A percentile compares a stretch with the other conserved stretches of the same genome.
phyloP scores from a whole-genome alignment of 2,797 vertebrate species.

The Cynopterus sphinx region DNA sequence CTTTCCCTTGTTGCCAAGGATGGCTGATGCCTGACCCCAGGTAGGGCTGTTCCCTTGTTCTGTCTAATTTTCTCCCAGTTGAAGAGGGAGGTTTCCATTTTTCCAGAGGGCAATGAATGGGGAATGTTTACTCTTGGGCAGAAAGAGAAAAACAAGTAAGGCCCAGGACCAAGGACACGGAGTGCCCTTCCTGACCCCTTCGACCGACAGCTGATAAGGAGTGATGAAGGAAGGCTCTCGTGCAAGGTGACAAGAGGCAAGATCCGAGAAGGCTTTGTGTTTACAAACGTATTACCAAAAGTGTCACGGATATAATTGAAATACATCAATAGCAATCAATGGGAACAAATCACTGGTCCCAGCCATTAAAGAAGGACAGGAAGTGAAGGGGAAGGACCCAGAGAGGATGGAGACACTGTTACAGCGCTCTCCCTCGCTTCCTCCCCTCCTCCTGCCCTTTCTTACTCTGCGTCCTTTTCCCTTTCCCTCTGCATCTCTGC shows the following conservation, averaged over 20 bases:
- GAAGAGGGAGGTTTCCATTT: neutral
- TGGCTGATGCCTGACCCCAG: neutral
- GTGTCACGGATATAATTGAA: conserved; percentile 77
- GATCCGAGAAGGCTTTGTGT: conserved; percentile 64
- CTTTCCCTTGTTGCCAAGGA: neutral
- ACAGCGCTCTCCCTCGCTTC: neutral
- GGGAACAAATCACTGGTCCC: conserved; percentile 57
- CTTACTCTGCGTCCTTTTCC: neutral
- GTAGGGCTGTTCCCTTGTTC: neutral
- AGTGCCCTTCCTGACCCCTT: neutral
- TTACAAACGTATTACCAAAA: conserved; percentile 79
- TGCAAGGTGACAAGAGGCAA: conserved; percentile 35
- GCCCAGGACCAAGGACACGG: neutral
- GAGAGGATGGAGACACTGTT: conserved; percentile 66
- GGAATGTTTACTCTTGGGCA: neutral
- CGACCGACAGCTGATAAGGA: neutral
- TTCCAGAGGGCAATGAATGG: neutral
- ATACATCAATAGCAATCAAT: conserved; percentile 82
- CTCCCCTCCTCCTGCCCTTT: rapidly evolving
- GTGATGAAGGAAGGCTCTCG: neutral
- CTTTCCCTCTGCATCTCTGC: neutral
- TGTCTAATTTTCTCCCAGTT: neutral
- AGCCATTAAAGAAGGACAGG: conserved; percentile 54
- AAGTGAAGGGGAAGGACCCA: conserved; percentile 64
- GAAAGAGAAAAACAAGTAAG: conserved; percentile 2